These are phyloP conservation scores for Phenacoccus solenopsis DNA, from an alignment of 1,140 invertebrate genomes.

Conservation along the genomic window DNA sequence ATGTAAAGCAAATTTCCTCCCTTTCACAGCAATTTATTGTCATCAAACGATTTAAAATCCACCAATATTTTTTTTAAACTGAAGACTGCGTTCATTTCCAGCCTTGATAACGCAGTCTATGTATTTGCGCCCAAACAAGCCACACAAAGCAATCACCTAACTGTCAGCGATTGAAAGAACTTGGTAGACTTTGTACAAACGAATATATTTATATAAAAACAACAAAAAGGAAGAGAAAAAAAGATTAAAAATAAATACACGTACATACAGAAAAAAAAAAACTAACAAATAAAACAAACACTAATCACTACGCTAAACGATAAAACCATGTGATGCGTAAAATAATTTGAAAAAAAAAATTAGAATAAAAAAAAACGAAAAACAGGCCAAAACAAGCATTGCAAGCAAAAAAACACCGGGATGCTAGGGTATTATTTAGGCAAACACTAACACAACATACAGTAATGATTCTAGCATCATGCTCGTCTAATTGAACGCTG, in stretches of 20 bases:
- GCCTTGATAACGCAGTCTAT: too few relatives aligned
- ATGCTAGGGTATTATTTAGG: background rate
- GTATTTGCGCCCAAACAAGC: too few relatives aligned
- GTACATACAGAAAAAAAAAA: background rate
- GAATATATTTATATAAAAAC: slow-evolving; percentile 17
- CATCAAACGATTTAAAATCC: too few relatives aligned
- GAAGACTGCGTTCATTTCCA: too few relatives aligned
- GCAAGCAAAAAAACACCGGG: background rate
- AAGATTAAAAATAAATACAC: slow-evolving; percentile 10
- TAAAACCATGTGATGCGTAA: background rate
- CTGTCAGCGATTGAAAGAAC: too few relatives aligned
- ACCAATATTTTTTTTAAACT: too few relatives aligned
- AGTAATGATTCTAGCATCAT: too few relatives aligned
- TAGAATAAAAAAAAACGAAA: background rate
- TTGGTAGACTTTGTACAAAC: slow-evolving; percentile 12
- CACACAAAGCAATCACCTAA: too few relatives aligned
- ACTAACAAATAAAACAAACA: background rate
- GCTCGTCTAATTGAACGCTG: too few relatives aligned
- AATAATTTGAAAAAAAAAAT: background rate
- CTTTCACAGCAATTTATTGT: too few relatives aligned
- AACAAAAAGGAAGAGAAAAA: slow-evolving; percentile 6
- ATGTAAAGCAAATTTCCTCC: too few relatives aligned
- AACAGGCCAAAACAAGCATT: background rate
- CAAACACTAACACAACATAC: too few relatives aligned
- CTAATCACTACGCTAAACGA: background rate